A percentile compares a stretch with the other conserved stretches of the same genome.
Evolutionary conservation across 2,888 invertebrate genomes (phyloP).

Genomic region (Lordiphosa fenestrarum): DNA sequence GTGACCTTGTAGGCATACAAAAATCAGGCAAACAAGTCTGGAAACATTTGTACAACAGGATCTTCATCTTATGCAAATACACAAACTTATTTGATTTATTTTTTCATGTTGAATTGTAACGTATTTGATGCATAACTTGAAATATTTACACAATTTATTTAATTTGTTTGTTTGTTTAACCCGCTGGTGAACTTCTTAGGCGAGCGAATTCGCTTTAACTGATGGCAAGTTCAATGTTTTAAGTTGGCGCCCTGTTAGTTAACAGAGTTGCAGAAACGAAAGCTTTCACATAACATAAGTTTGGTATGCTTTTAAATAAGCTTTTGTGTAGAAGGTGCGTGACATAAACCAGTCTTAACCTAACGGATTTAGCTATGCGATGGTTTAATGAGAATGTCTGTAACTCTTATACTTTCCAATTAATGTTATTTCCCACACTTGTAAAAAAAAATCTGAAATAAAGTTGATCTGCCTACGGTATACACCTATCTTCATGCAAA

Average conservation of each 20-base stretch:
- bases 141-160: neutral
- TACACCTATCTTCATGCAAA: no score
- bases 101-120: neutral
- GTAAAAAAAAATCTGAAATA: no score
- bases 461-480: no score
- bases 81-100: neutral
- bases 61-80: conserved; percentile 1
- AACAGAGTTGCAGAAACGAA: conserved; percentile 1
- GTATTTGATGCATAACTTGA: neutral
- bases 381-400: no score
- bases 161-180: conserved; percentile 13
- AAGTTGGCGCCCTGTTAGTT: conserved; percentile 8
- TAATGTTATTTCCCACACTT: no score
- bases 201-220: conserved; percentile 29
- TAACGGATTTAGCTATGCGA: no score
- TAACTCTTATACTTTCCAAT: no score
- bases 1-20: neutral
- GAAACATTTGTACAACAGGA: neutral
- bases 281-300: neutral
- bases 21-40: neutral
- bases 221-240: conserved; percentile 1
- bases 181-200: conserved; percentile 25
- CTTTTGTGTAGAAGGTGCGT: neutral
- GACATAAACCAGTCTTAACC: neutral
- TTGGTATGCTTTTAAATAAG: neutral